A percentile compares a stretch with the other conserved stretches of the same genome.
Evolutionary conservation across 2,888 invertebrate genomes (phyloP).

Genomic region (Chymomyza amoena): DNA sequence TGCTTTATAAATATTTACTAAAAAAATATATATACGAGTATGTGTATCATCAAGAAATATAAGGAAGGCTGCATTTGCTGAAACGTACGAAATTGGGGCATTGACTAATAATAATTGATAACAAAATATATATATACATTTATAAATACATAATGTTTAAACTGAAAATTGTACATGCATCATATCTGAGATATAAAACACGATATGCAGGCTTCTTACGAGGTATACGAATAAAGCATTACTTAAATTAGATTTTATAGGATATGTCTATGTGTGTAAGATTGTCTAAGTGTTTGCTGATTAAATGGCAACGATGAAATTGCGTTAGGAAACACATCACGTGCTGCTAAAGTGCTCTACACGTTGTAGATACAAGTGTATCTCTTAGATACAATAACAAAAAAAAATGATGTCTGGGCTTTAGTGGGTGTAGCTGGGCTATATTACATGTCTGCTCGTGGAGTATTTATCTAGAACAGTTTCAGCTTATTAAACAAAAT

Average conservation of each 20-base stretch:
- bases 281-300: constrained; percentile 22
- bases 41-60: too few relatives aligned
- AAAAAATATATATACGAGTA: too few relatives aligned
- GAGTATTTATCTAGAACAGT: constrained; percentile 49
- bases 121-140: too few relatives aligned
- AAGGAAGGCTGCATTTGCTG: too few relatives aligned
- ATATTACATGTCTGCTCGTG: constrained; percentile 24
- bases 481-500: constrained; percentile 61
- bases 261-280: neutral
- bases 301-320: constrained; percentile 46
- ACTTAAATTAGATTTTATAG: constrained; percentile 3
- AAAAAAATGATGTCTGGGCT: neutral
- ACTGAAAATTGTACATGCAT: too few relatives aligned
- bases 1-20: too few relatives aligned
- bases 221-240: neutral
- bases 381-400: constrained; percentile 17
- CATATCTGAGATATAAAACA: too few relatives aligned
- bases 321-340: constrained; percentile 51
- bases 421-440: neutral
- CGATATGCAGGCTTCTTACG: too few relatives aligned
- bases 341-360: constrained; percentile 20
- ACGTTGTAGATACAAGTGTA: neutral
- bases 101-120: too few relatives aligned
- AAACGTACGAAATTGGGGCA: too few relatives aligned
- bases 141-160: too few relatives aligned